phyloP scores from a whole-genome alignment of 2,113 vertebrate genomes.

The Lepus americanus region DNA sequence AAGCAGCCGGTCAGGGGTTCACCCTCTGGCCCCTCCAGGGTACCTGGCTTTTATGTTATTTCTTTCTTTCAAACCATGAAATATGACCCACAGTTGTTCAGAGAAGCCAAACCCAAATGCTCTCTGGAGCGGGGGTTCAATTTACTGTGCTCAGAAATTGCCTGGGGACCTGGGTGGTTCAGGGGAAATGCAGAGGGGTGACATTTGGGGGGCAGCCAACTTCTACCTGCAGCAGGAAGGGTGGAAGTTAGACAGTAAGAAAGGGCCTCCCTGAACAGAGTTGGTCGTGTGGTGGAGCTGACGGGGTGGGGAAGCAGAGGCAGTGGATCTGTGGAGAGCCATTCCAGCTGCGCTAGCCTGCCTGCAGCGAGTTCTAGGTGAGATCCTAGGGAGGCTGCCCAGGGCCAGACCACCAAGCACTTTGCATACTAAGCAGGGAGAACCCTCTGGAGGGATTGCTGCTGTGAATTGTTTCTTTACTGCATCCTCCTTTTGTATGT shows the following conservation, averaged over 20 bases:
- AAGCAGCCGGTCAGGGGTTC: constrained; percentile 32
- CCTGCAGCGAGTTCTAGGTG: not conserved
- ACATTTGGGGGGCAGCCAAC: not conserved
- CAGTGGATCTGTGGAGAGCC: not conserved
- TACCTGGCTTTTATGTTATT: constrained; percentile 35
- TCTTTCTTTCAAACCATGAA: constrained; percentile 34
- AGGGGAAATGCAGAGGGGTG: not conserved
- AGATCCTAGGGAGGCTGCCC: not conserved
- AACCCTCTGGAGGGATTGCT: not conserved
- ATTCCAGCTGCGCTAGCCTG: not conserved
- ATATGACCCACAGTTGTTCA: constrained; percentile 61
- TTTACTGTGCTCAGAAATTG: not conserved
- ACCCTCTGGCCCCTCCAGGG: not conserved
- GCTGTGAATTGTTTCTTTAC: not conserved
- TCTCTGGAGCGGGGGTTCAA: not conserved
- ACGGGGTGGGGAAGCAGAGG: not conserved
- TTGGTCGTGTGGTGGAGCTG: not conserved
- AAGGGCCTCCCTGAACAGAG: not conserved
- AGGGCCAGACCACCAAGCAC: not conserved
- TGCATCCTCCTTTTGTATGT: not conserved
- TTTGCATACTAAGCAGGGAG: not conserved
- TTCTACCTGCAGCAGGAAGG: not conserved
- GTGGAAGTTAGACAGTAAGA: not conserved
- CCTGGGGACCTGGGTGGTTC: not conserved
- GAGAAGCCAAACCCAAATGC: not conserved